A percentile compares a stretch with the other conserved stretches of the same genome.
Conservation (phyloP, 35 echinoderm and acorn worm species). For the Anneissia japonica region DNA sequence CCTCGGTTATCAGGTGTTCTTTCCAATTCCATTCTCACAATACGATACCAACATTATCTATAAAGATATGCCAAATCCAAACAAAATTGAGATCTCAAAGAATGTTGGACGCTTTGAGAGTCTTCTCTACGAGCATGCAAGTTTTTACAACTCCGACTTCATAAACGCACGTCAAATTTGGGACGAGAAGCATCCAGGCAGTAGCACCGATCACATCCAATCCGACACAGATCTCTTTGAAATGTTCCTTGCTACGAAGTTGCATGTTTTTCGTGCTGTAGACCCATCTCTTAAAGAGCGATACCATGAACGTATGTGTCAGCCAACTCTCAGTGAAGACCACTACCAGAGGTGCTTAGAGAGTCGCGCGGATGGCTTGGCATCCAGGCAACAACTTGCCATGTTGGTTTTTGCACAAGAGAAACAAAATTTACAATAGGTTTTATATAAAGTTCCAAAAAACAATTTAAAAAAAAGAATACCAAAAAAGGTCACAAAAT, state of each 20-base stretch:
- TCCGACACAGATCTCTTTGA: slow-evolving; percentile 96
- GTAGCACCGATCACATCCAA: slow-evolving; percentile 81
- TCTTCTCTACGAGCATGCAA: slow-evolving; percentile 70
- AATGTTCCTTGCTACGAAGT: slow-evolving; percentile 83
- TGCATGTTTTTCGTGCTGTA: slow-evolving; percentile 85
- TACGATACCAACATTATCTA: slow-evolving; percentile 90
- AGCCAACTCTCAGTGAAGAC: slow-evolving; percentile 75
- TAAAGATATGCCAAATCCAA: slow-evolving; percentile 50
- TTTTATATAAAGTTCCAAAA: too few species aligned
- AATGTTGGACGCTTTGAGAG: slow-evolving; percentile 75
- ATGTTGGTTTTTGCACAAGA: slow-evolving; percentile 60
- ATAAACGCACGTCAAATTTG: slow-evolving; percentile 64
- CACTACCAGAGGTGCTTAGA: slow-evolving; percentile 79
- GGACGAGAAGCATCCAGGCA: slow-evolving; percentile 87
- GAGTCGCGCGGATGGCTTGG: slow-evolving; percentile 64
- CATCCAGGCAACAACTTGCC: slow-evolving; percentile 85
- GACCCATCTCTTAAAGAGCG: slow-evolving; percentile 87
- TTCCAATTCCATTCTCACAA: slow-evolving; percentile 91
- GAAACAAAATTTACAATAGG: slow-evolving; percentile 21
- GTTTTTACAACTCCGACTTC: slow-evolving; percentile 93
- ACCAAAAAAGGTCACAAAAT: too few species aligned
- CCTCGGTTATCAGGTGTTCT: slow-evolving; percentile 82
- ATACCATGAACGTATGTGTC: slow-evolving; percentile 66
- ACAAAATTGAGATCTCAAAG: slow-evolving; percentile 70
- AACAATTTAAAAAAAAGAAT: too few species aligned